These are phyloP conservation scores for Nesogale talazaci DNA, from an alignment of 2,113 vertebrate genomes.

Conservation along the genomic window DNA sequence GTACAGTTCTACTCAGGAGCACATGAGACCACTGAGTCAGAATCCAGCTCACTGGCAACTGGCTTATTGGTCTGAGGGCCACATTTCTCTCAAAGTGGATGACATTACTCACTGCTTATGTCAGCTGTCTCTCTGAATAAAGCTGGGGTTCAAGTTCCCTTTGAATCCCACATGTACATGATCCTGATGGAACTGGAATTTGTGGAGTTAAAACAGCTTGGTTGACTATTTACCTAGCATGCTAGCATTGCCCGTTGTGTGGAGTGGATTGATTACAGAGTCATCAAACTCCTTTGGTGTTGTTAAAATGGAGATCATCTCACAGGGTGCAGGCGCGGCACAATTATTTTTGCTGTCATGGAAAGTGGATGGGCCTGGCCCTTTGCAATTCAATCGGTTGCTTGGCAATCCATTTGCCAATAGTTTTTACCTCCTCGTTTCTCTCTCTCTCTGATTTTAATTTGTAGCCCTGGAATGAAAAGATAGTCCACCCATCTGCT, in stretches of 20 bases:
- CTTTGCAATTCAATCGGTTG: conserved; percentile 63
- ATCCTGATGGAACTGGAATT: not conserved
- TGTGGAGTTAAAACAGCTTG: conserved; percentile 14
- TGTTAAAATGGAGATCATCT: conserved; percentile 70
- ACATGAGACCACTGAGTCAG: not conserved
- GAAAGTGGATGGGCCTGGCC: conserved; percentile 63
- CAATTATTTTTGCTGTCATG: conserved; percentile 70
- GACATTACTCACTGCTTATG: not conserved
- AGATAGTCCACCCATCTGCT: conserved; percentile 80
- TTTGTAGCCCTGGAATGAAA: conserved; percentile 82
- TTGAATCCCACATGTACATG: not conserved
- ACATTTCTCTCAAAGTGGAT: not conserved
- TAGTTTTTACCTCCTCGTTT: conserved; percentile 72
- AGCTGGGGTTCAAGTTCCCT: not conserved
- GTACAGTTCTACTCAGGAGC: not conserved
- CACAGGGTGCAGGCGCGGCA: conserved; percentile 59
- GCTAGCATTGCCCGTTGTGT: not conserved
- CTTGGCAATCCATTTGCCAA: conserved; percentile 72
- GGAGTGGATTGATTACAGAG: conserved; percentile 55
- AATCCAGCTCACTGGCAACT: not conserved
- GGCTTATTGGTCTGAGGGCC: not conserved
- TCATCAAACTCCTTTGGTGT: conserved; percentile 65
- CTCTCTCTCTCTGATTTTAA: conserved; percentile 80
- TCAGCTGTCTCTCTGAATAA: not conserved
- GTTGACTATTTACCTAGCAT: not conserved